A percentile compares a stretch with the other conserved stretches of the same genome.
These are phyloP conservation scores for Chamaetylas fuelleborni DNA, from an alignment of 2,113 vertebrate species.

Conservation along the genomic window DNA sequence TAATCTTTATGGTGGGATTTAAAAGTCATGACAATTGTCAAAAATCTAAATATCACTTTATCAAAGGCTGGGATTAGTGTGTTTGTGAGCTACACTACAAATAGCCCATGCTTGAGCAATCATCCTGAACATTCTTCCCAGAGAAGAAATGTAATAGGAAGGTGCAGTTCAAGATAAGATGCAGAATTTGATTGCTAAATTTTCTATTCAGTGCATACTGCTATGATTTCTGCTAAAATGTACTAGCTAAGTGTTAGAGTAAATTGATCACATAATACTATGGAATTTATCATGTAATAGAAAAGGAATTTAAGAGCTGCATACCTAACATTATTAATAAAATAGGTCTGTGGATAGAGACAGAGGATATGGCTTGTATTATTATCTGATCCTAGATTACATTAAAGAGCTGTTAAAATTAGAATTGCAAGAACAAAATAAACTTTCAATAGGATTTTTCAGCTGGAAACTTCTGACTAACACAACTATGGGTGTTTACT, in stretches of 20 bases:
- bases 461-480: background rate
- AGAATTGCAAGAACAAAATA: background rate
- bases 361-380: background rate
- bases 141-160: background rate
- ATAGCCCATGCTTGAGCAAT: background rate
- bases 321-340: constrained; percentile 54
- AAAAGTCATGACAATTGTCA: background rate
- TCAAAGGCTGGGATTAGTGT: background rate
- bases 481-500: background rate
- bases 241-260: constrained; percentile 19
- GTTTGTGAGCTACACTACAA: background rate
- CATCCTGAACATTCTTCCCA: background rate
- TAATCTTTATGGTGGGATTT: background rate
- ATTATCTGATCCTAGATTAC: constrained; percentile 9
- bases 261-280: constrained; percentile 36
- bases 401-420: background rate
- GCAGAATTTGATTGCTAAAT: background rate
- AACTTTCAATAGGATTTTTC: background rate
- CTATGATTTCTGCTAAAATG: constrained; percentile 43
- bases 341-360: constrained; percentile 17
- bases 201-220: background rate
- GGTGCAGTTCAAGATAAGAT: background rate
- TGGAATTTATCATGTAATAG: constrained; percentile 43
- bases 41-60: background rate
- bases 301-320: constrained; percentile 59